Evolutionary conservation across 2,113 vertebrate genomes (phyloP).

Genomic region (Eclectus roratus): DNA sequence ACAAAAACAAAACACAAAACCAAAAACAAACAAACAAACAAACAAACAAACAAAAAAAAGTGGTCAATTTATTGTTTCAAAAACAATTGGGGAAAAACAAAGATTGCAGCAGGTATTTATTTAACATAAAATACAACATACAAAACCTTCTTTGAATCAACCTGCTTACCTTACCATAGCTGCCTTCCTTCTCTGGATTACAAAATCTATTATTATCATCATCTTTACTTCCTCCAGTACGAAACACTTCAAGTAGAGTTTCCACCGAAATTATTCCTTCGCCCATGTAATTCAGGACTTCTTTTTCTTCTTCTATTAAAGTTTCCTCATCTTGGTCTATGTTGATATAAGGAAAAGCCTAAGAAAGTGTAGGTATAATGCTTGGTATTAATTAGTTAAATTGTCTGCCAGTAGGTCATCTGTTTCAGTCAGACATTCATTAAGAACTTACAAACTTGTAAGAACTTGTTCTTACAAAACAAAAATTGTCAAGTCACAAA

Average conservation of each 20-base stretch:
- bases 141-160: neutral
- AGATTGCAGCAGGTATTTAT: neutral
- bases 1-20: neutral
- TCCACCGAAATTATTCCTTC: conserved; percentile 74
- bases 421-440: neutral
- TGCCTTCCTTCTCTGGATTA: conserved; percentile 31
- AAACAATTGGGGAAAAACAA: neutral
- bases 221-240: conserved; percentile 47
- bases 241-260: conserved; percentile 77
- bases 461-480: neutral
- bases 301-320: conserved; percentile 10
- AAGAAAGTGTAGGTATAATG: neutral
- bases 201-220: conserved; percentile 53
- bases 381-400: neutral
- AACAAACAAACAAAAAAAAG: neutral
- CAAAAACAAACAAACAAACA: neutral
- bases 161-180: conserved; percentile 74
- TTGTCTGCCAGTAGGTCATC: neutral
- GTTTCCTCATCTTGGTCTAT: neutral
- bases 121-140: neutral
- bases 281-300: neutral
- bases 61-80: neutral
- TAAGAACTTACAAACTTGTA: neutral
- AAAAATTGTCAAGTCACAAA: neutral
- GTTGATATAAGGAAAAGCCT: conserved; percentile 23